Evolutionary conservation across 1,140 invertebrate species (phyloP).

Genomic region (Palaemon carinicauda): DNA sequence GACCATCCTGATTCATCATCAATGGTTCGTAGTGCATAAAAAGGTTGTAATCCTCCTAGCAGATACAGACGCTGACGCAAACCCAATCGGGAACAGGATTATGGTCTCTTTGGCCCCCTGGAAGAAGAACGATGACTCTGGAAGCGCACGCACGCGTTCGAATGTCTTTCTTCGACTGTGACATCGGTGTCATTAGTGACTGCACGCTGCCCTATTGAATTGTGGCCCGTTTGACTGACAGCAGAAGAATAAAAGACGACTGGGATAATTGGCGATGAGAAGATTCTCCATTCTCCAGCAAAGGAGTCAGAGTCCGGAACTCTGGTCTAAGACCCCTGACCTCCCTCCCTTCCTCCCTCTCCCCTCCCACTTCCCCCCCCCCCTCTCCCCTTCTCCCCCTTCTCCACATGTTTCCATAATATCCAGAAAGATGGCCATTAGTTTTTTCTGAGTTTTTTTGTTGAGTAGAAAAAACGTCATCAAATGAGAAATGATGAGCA

Average conservation of each 20-base stretch:
- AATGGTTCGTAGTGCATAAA: constrained; percentile 35
- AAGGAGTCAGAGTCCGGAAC: neutral
- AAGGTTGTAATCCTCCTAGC: neutral
- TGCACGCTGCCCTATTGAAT: constrained; percentile 50
- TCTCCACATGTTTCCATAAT: neutral
- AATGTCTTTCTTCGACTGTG: neutral
- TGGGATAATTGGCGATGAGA: constrained; percentile 41
- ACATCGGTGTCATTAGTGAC: constrained; percentile 37
- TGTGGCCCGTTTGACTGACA: constrained; percentile 52
- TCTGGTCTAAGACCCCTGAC: neutral
- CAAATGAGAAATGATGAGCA: too few relatives aligned
- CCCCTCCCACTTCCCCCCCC: neutral
- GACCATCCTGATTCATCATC: constrained; percentile 35
- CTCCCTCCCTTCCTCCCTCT: neutral
- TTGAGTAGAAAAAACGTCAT: neutral
- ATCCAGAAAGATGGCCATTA: neutral
- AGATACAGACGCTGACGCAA: neutral
- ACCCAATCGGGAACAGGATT: neutral
- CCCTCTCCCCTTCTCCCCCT: neutral
- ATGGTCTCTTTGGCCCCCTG: neutral
- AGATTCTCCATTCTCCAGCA: neutral
- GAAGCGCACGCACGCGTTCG: neutral
- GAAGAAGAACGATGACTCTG: neutral
- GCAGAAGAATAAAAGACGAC: constrained; percentile 43
- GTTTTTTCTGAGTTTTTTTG: neutral